Conservation (phyloP, 2,797 vertebrate species). For the Coluber constrictor region DNA sequence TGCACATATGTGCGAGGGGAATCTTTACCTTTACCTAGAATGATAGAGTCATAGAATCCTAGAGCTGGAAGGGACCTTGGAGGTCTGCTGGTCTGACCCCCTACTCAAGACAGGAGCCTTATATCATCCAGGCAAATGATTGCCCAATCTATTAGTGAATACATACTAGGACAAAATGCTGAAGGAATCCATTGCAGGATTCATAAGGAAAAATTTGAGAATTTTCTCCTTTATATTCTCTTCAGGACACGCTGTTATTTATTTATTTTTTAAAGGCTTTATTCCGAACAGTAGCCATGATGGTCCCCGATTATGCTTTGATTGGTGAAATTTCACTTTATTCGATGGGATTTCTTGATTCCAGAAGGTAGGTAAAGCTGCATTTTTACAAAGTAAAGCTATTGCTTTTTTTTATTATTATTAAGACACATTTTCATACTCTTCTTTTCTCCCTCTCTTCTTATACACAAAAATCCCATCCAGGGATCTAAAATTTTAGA, state of each 20-base stretch:
- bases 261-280: slow-evolving; percentile 75
- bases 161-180: neutral
- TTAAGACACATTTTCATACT: neutral
- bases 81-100: neutral
- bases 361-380: slow-evolving; percentile 78
- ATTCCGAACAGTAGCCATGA: slow-evolving; percentile 94
- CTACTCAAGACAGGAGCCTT: neutral
- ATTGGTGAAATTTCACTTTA: slow-evolving; percentile 96
- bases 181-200: neutral
- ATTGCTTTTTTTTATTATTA: neutral
- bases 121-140: neutral
- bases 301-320: slow-evolving; percentile 93
- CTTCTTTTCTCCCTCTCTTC: accelerated
- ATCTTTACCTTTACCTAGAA: neutral
- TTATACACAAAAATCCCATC: neutral
- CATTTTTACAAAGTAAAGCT: neutral
- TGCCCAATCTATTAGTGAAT: neutral
- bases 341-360: slow-evolving; percentile 94
- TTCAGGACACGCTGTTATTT: neutral
- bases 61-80: neutral
- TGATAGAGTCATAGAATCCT: neutral
- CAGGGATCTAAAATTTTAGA: neutral
- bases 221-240: neutral
- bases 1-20: too few species aligned
- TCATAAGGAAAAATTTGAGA: neutral